These are phyloP conservation scores for Rhipidura dahli DNA, from an alignment of 2,113 vertebrate genomes.

Conservation along the genomic window DNA sequence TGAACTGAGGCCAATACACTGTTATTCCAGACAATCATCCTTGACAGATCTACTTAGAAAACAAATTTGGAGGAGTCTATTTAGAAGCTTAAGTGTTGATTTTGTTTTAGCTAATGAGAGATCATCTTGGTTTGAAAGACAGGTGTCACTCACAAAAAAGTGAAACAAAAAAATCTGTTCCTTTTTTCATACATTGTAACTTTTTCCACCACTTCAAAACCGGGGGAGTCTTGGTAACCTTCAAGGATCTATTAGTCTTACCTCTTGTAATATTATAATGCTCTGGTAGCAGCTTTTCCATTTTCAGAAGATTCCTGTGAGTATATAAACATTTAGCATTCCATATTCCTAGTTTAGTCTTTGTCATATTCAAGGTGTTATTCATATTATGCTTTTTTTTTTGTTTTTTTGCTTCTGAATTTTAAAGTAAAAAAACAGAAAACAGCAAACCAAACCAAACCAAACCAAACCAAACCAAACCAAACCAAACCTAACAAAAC, in stretches of 20 bases:
- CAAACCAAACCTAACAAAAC: neutral
- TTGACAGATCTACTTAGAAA: neutral
- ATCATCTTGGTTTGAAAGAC: no score
- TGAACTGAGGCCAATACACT: neutral
- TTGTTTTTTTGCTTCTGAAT: neutral
- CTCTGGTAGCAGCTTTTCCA: neutral
- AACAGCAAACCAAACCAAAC: neutral
- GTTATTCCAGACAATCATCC: neutral
- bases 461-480: neutral
- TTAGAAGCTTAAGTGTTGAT: neutral
- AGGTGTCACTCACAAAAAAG: no score
- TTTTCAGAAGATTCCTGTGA: neutral
- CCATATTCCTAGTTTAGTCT: neutral
- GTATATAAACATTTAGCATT: neutral
- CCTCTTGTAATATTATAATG: neutral
- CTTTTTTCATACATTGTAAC: neutral
- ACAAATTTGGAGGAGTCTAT: neutral
- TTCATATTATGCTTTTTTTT: neutral
- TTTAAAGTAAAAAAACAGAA: neutral
- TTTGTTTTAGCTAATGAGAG: neutral
- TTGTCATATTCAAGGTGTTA: neutral
- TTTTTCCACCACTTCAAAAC: neutral
- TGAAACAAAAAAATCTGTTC: neutral
- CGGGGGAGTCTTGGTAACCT: neutral
- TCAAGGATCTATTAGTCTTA: neutral